A percentile compares a stretch with the other conserved stretches of the same genome.
Evolutionary conservation across 2,797 vertebrate genomes (phyloP).

Genomic region (Botia kubotai): DNA sequence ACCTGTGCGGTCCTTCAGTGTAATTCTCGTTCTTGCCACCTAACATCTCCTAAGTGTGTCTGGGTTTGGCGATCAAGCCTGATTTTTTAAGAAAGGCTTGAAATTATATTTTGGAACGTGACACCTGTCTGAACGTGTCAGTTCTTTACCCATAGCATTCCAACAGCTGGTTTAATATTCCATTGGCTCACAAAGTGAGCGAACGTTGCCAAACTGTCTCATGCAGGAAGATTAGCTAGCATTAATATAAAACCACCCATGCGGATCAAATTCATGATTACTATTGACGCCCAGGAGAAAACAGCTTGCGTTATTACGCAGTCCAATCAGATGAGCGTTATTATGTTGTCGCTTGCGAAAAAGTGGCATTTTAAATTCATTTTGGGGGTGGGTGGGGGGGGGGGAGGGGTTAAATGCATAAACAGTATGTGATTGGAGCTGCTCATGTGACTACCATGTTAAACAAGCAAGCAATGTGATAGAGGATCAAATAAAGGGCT

Average conservation of each 20-base stretch:
- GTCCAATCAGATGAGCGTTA: conserved; percentile 34
- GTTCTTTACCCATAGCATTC: not conserved
- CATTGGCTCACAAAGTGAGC: conserved; percentile 11
- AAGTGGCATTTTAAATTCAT: conserved; percentile 42
- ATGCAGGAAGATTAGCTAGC: not conserved
- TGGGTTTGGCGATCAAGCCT: not conserved
- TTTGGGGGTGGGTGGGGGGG: too few relatives aligned
- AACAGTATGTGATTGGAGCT: too few relatives aligned
- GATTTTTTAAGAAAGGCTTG: not conserved
- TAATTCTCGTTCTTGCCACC: not conserved
- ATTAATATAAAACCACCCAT: not conserved
- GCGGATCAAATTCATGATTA: conserved; percentile 5
- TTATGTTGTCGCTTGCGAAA: conserved; percentile 32
- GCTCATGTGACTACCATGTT: not conserved
- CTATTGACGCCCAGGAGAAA: conserved; percentile 25
- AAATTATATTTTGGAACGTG: not conserved
- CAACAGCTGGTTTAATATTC: conserved; percentile 32
- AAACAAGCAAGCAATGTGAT: not conserved
- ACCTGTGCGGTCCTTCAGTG: not conserved
- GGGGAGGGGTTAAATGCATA: too few relatives aligned
- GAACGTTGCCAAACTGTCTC: not conserved
- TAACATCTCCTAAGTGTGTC: conserved; percentile 14
- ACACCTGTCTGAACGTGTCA: not conserved
- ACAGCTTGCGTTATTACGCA: conserved; percentile 22
- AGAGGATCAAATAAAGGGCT: too few relatives aligned